A percentile compares a stretch with the other conserved stretches of the same genome.
These are phyloP conservation scores for Mesorhabditis spiculigera DNA, from an alignment of 2,888 invertebrate species.

Conservation along the genomic window DNA sequence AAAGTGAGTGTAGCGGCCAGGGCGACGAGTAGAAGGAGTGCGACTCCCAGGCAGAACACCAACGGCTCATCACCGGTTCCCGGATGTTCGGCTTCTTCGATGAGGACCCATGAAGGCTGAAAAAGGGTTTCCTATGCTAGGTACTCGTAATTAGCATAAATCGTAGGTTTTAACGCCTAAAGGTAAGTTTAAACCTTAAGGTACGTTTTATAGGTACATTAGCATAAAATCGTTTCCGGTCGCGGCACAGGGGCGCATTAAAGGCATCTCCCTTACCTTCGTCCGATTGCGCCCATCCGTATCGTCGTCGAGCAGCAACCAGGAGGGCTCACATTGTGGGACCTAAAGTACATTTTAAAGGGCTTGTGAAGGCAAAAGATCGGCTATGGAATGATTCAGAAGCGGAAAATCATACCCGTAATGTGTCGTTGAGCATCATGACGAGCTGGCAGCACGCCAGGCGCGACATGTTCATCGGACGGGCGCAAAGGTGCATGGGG, in stretches of 20 bases:
- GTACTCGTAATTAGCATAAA: too few relatives aligned
- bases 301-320: background rate
- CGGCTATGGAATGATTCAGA: background rate
- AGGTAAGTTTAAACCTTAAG: too few relatives aligned
- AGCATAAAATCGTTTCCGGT: too few relatives aligned
- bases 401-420: slow-evolving; percentile 18
- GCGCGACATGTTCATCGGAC: slow-evolving; percentile 40
- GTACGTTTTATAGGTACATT: too few relatives aligned
- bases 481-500: slow-evolving; percentile 35
- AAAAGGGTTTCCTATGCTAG: background rate
- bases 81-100: slow-evolving; percentile 1
- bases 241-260: too few relatives aligned
- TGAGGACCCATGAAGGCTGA: background rate
- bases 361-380: background rate
- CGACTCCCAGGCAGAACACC: background rate
- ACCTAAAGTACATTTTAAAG: slow-evolving; percentile 1
- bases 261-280: background rate
- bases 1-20: background rate
- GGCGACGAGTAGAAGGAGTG: background rate
- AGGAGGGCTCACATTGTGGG: background rate
- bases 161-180: too few relatives aligned
- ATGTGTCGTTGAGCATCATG: slow-evolving; percentile 35
- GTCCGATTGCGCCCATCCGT: background rate
- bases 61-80: background rate
- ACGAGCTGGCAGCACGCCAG: slow-evolving; percentile 41